Base-by-base conservation (phyloP, 2,888 invertebrate genomes). In the Ormyrus rosae region DNA sequence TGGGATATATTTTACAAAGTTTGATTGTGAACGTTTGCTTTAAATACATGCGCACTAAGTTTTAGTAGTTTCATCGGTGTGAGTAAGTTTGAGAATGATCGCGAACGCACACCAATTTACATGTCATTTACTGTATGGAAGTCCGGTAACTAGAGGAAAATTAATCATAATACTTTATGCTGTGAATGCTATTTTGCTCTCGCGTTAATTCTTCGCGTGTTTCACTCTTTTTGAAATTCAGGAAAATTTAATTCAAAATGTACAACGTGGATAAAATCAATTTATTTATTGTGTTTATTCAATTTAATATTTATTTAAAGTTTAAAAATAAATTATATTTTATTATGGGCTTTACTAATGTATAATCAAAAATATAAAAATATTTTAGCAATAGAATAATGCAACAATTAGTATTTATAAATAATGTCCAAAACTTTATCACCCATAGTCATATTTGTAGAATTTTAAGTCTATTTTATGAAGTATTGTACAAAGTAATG, bases 121-220 rank as follows among this genome's bases (percentile, higher is more conserved):
- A 69, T 69, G 46, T 56, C 13, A n/a, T 69, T 69, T 69, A 56
- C 51, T 34, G 8, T 8, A 51, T n/a, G 46, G 13, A 56, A 46
- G 45, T 34, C n/a, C n/a, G n/a, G 9, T 9, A 4, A 13, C 6
- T 11, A 8, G 53, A 55, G 45, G 8, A 69, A 46, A 69, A 56
- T 48, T 34, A 55, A 68, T 64, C n/a, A 64, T 45, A n/a, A 11
- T 68, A 68, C 48, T 53, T 68, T 4, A 34, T 13, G 34, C 55
- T 55, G 9, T 6, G 3, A 53, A 9, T 9, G 34, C 8, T 34
- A 50, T 63, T 63, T 67, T 67, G 7, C 10, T 60, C 56, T 56
- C 0, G n/a, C 9, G 19, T 60, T 13, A 8, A 68, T 53, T 3
- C 3, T 34, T 11, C 55, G 34, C 4, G 6, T 68, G 9, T 7